phyloP scores from a whole-genome alignment of 2,888 invertebrate genomes.

The Gymnosoma rotundatum region DNA sequence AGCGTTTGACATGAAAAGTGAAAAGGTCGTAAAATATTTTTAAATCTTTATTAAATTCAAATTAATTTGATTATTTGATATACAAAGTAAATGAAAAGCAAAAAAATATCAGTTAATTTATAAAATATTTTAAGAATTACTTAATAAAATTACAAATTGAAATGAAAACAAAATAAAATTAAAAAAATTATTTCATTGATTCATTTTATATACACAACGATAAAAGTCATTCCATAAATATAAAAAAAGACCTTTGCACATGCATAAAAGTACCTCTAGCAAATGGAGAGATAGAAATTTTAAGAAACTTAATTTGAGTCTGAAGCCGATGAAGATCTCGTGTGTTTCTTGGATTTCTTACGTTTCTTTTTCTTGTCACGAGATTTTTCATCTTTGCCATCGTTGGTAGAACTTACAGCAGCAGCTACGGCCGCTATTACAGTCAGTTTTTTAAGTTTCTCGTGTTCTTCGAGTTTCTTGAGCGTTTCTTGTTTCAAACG shows the following conservation, averaged over 20 bases:
- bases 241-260: constrained; percentile 21
- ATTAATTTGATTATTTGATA: constrained; percentile 30
- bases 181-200: constrained; percentile 17
- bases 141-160: constrained; percentile 39
- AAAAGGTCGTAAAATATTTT: background rate
- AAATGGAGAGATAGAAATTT: background rate
- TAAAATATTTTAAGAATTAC: constrained; percentile 49
- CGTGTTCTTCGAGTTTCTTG: constrained; percentile 80
- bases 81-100: constrained; percentile 42
- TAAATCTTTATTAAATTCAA: constrained; percentile 56
- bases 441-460: constrained; percentile 74
- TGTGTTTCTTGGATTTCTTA: constrained; percentile 80
- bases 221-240: constrained; percentile 23
- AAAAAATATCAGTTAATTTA: constrained; percentile 32
- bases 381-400: constrained; percentile 72
- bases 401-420: constrained; percentile 72
- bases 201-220: constrained; percentile 41
- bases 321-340: constrained; percentile 77
- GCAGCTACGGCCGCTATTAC: constrained; percentile 72
- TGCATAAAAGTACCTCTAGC: constrained; percentile 2
- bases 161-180: constrained; percentile 2
- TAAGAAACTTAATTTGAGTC: constrained; percentile 74
- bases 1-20: no score
- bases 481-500: constrained; percentile 81
- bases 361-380: constrained; percentile 78